Evolutionary conservation across 2,888 invertebrate species (phyloP).

Genomic region (Chaetogeoica ovagalla): DNA sequence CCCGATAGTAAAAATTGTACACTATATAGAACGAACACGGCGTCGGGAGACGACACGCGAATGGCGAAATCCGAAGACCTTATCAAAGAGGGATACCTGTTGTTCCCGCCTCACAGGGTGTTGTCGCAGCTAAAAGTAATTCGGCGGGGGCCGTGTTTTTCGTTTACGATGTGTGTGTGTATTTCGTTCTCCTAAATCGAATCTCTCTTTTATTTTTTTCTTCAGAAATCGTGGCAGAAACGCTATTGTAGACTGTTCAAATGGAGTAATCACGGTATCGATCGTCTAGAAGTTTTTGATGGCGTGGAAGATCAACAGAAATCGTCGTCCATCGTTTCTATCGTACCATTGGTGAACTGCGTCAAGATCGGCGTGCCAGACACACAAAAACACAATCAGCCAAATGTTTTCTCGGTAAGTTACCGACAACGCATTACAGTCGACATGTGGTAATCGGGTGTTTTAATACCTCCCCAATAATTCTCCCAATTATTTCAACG

Average conservation of each 20-base stretch:
- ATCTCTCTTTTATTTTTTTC: constrained; percentile 55
- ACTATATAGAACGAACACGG: too few species aligned
- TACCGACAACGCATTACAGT: too few species aligned
- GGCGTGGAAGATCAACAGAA: constrained; percentile 70
- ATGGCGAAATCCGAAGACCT: constrained; percentile 56
- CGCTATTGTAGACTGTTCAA: constrained; percentile 77
- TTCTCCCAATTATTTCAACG: too few species aligned
- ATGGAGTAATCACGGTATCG: constrained; percentile 82
- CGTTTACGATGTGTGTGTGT: too few species aligned
- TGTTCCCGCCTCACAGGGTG: constrained; percentile 76
- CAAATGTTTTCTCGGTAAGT: constrained; percentile 63
- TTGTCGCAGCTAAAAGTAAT: constrained; percentile 73
- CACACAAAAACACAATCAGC: constrained; percentile 61
- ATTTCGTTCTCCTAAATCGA: too few species aligned
- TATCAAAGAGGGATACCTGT: constrained; percentile 67
- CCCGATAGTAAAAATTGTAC: too few species aligned
- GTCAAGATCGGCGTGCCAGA: constrained; percentile 70
- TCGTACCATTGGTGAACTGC: constrained; percentile 83
- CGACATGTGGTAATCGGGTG: too few species aligned
- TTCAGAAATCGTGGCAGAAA: constrained; percentile 83
- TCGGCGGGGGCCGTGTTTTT: too few species aligned
- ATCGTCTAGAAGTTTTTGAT: constrained; percentile 83
- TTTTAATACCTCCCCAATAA: too few species aligned
- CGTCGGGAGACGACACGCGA: not conserved
- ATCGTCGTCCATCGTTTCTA: constrained; percentile 68